Evolutionary conservation across 2,888 invertebrate genomes (phyloP), one percentile per base, ranked within the genome.

Genomic region (Cheilosia variabilis): DNA sequence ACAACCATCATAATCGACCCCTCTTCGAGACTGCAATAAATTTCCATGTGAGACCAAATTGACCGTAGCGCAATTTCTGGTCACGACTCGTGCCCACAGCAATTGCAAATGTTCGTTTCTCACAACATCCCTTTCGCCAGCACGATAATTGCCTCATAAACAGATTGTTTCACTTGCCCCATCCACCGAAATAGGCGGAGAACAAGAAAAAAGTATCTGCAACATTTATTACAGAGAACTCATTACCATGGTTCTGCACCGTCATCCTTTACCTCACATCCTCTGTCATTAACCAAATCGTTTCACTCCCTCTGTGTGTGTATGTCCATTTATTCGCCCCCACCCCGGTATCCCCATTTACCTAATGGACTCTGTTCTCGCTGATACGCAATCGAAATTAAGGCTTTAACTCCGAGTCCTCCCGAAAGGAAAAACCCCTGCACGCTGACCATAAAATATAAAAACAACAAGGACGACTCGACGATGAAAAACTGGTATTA

Each of bases 121-220:
- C 78, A 72, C 68, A 76, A 63, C 76, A 69, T 58, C 69, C 31
- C 31, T 37, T 53, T 60, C 77, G 60, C 55, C 77, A 79, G 79
- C 57, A 63, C 73, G 41, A 79, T 79, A 83, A 83, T 83, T 83
- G 58, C 83, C 63, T 45, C 83, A 83, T 83, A 84, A 84, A 84
- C 83, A 84, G 73, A 79, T 84, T 84, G 83, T 84, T 79, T 79
- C 63, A 58, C 78, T 83, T 77, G 19, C 34, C 27, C 31, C 72
- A 43, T n/a, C 37, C 17, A 5, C 24, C n/a, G 24, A 41, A 31
- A 27, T n/a, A 63, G 24, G 43, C 13, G 37, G 53, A 31, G 37
- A 65, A n/a, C 50, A 6, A 27, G 5, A 27, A 27, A 27, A 73
- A 72, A 66, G 31, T 50, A 79, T 66, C 52, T 27, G 63, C 41